Evolutionary conservation across 2,113 vertebrate genomes (phyloP), one percentile per base, ranked within the genome.

Genomic region (Sisor rabdophorus): DNA sequence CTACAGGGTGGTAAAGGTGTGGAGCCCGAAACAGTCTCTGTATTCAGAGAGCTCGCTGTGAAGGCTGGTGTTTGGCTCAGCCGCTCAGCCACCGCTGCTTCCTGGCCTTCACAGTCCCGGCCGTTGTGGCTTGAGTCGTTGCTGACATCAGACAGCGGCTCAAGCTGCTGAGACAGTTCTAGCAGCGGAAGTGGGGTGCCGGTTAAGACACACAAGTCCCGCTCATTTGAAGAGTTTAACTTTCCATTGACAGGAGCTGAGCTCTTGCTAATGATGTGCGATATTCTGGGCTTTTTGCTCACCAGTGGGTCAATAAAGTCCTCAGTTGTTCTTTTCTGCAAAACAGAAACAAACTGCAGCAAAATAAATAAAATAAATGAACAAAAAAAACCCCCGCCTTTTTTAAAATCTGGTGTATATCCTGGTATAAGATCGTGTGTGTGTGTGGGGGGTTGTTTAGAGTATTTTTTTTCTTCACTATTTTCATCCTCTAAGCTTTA

Each of bases 231-330:
- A 0, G 90, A 85, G 15, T 80, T 88, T 63, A 94, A 79, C 79
- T 94, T 97, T 82, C 96, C 96, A 0, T 98, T 98, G 56, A 95
- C 79, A 0, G 91, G 81, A 9, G 92, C 87, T 19, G 93, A 89
- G 68, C 90, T 84, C 71, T 95, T 93, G 87, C 90, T 95, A 75
- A 91, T 80, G 36, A 96, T 83, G 71, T 95, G 97, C 0, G 97
- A 99, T 83, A 99, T 95, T 85, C 97, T 86, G 72, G 94, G 94
- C 86, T 96, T 98, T 86, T 99, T 99, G 90, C 88, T 95, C 87
- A 87, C 88, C 47, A 97, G 78, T 0, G 96, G 95, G 82, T 98
- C 97, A 1, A 94, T 96, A 80, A 97, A 96, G 4, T 98, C 97
- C 54, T 84, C 71, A 58, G 91, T 91, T 0, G 93, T 84, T 63